These are phyloP conservation scores for Arion vulgaris DNA, from an alignment of 1,140 invertebrate species.

Conservation along the genomic window DNA sequence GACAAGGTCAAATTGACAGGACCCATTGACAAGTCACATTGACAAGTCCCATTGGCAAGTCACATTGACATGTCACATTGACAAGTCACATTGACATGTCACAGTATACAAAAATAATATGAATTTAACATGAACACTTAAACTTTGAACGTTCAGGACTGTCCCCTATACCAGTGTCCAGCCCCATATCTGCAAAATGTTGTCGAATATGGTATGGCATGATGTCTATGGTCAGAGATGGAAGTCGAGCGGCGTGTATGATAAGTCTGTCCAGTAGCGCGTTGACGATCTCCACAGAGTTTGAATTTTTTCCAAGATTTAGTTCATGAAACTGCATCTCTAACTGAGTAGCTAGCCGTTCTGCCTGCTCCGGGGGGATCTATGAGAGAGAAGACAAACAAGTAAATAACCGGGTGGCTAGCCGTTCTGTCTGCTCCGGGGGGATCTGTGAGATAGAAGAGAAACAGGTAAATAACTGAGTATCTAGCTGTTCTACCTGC, in stretches of 20 bases:
- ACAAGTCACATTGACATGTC: too few species aligned
- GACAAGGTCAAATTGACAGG: too few species aligned
- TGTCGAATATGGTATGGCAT: constrained; percentile 9
- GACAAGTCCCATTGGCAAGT: too few species aligned
- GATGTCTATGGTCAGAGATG: constrained; percentile 27
- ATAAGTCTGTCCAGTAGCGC: constrained; percentile 19
- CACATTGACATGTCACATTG: too few species aligned
- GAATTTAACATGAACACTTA: constrained; percentile 2
- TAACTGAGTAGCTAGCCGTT: constrained; percentile 24
- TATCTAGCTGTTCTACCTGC: constrained; percentile 21
- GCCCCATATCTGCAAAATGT: not conserved
- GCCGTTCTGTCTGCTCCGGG: constrained; percentile 20
- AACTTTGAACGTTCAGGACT: not conserved
- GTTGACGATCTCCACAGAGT: constrained; percentile 4
- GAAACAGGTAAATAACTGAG: constrained; percentile 9
- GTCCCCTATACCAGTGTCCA: not conserved
- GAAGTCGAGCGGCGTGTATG: constrained; percentile 4
- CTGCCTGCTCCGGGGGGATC: constrained; percentile 28
- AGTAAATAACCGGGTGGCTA: constrained; percentile 22
- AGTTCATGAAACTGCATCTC: constrained; percentile 36
- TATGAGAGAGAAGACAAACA: not conserved
- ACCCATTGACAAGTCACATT: too few species aligned
- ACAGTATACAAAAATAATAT: not conserved
- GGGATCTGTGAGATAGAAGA: constrained; percentile 13
- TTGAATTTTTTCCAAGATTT: not conserved